Evolutionary conservation across 2,113 vertebrate species (phyloP).

Genomic region (Esox niger): DNA sequence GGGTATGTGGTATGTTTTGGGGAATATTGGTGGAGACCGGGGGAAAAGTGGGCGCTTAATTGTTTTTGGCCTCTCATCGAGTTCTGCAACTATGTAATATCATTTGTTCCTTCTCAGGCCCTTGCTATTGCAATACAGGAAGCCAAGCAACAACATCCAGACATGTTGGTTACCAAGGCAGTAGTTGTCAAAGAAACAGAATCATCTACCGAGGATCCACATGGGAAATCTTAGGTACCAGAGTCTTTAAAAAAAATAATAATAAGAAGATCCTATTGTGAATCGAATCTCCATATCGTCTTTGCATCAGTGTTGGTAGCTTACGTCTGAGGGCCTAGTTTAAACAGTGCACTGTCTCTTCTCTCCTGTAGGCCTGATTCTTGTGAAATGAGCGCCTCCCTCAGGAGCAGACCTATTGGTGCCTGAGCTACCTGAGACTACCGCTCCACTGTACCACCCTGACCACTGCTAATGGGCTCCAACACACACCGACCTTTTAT

Average conservation of each 20-base stretch:
- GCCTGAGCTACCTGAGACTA: slow-evolving; percentile 33
- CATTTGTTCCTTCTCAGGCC: slow-evolving; percentile 70
- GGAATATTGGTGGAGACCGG: too few species aligned
- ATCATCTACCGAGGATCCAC: slow-evolving; percentile 86
- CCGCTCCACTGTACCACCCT: slow-evolving; percentile 27
- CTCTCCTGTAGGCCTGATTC: slow-evolving; percentile 65
- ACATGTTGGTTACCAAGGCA: slow-evolving; percentile 99
- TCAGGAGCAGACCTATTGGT: slow-evolving; percentile 52
- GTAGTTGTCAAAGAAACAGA: slow-evolving; percentile 99
- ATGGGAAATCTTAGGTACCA: slow-evolving; percentile 83
- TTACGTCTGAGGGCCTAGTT: too few species aligned
- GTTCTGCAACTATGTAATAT: too few species aligned
- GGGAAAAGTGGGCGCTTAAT: too few species aligned
- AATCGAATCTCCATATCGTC: too few species aligned
- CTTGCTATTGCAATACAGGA: slow-evolving; percentile 98
- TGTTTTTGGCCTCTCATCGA: too few species aligned
- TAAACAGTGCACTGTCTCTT: slow-evolving; percentile 8
- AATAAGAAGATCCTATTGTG: background rate
- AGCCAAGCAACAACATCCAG: slow-evolving; percentile 96
- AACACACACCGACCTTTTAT: slow-evolving; percentile 9
- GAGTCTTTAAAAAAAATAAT: slow-evolving; percentile 16
- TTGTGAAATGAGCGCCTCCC: slow-evolving; percentile 47
- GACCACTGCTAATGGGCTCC: slow-evolving; percentile 36
- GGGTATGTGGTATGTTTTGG: too few species aligned
- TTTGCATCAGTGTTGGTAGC: too few species aligned